Conservation (phyloP, 1,140 invertebrate genomes). For the Brachionus paranguensis region DNA sequence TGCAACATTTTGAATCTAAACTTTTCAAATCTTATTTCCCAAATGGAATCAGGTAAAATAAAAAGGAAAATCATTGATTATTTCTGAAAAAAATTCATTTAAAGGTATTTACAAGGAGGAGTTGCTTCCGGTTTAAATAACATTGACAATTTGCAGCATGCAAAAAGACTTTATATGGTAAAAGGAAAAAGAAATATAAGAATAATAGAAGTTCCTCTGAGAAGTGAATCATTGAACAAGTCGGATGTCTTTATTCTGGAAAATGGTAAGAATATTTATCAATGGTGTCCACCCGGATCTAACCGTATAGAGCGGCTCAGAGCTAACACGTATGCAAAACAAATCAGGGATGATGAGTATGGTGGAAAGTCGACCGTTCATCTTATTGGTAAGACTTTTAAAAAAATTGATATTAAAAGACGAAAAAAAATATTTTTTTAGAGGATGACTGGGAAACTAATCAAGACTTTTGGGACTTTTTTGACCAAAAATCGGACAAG, state of each 20-base stretch:
- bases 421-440: too few species aligned
- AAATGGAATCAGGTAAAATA: slow-evolving; percentile 45
- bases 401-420: not conserved
- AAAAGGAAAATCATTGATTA: slow-evolving; percentile 29
- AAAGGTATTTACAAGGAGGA: slow-evolving; percentile 73
- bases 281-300: slow-evolving; percentile 63
- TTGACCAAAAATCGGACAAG: slow-evolving; percentile 43
- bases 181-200: slow-evolving; percentile 81
- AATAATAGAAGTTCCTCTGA: slow-evolving; percentile 69
- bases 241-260: slow-evolving; percentile 85
- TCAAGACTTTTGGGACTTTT: slow-evolving; percentile 45
- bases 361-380: slow-evolving; percentile 67
- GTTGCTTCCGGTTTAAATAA: slow-evolving; percentile 75
- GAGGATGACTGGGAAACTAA: slow-evolving; percentile 41
- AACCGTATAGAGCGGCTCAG: slow-evolving; percentile 55
- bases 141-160: slow-evolving; percentile 65
- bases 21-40: slow-evolving; percentile 72
- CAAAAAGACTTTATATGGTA: slow-evolving; percentile 74
- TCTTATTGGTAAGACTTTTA: slow-evolving; percentile 62
- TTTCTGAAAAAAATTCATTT: too few species aligned
- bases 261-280: slow-evolving; percentile 67
- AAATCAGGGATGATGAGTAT: slow-evolving; percentile 76
- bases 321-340: slow-evolving; percentile 60
- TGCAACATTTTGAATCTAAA: slow-evolving; percentile 72
- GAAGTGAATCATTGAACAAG: slow-evolving; percentile 74